Evolutionary conservation across 2,888 invertebrate genomes (phyloP).

Genomic region (Lucinisca nassula): DNA sequence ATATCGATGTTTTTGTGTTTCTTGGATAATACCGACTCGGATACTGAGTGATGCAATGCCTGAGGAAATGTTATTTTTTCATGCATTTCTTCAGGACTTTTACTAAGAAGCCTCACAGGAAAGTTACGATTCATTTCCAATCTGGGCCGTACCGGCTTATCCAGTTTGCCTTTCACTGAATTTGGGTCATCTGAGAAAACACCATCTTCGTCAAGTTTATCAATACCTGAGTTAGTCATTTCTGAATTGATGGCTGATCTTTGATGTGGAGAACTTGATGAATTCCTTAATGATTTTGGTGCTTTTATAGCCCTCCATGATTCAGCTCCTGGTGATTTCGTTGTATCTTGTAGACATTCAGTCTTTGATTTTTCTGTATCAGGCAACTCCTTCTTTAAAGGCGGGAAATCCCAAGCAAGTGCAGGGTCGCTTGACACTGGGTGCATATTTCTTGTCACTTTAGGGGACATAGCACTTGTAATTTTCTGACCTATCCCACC

Average conservation of each 20-base stretch:
- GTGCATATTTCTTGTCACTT: neutral
- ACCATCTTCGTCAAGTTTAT: neutral
- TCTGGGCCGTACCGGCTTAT: slow-evolving; percentile 3
- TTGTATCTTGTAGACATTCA: neutral
- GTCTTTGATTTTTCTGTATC: neutral
- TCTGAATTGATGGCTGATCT: neutral
- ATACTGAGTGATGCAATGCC: neutral
- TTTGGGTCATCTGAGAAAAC: slow-evolving; percentile 33
- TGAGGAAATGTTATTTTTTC: neutral
- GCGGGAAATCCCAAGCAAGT: neutral
- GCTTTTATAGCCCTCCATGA: slow-evolving; percentile 11
- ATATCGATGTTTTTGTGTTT: neutral
- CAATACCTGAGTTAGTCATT: neutral
- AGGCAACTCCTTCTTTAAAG: neutral
- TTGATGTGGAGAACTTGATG: neutral
- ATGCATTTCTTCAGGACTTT: slow-evolving; percentile 45
- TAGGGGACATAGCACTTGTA: neutral
- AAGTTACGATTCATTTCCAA: slow-evolving; percentile 51
- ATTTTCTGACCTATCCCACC: neutral
- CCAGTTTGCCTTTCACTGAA: slow-evolving; percentile 27
- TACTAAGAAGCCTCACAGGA: slow-evolving; percentile 61
- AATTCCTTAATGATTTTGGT: neutral
- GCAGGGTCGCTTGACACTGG: neutral
- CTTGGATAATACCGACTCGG: neutral
- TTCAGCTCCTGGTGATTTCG: neutral